Evolutionary conservation across 1,140 invertebrate species (phyloP).

Genomic region (Dendrolimus punctatus): DNA sequence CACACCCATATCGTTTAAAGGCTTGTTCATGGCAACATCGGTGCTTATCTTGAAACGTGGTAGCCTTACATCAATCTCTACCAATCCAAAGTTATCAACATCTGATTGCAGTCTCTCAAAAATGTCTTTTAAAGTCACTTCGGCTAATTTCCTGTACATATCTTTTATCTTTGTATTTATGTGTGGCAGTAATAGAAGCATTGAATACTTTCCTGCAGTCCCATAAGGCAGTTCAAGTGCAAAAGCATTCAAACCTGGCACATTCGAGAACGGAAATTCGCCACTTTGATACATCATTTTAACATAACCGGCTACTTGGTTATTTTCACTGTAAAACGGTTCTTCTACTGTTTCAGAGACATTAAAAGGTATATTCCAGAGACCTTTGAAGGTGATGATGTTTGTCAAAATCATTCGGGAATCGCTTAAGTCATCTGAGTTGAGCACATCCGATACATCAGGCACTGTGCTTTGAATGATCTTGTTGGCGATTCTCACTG

Average conservation of each 20-base stretch:
- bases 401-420: constrained; percentile 83
- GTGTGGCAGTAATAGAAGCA: constrained; percentile 46
- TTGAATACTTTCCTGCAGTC: constrained; percentile 45
- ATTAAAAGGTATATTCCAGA: constrained; percentile 83
- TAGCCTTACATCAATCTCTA: constrained; percentile 76
- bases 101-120: constrained; percentile 62
- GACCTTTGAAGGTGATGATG: constrained; percentile 87
- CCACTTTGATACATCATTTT: constrained; percentile 75
- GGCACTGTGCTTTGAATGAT: constrained; percentile 45
- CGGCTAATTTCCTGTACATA: constrained; percentile 36
- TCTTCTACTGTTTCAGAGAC: constrained; percentile 70
- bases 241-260: constrained; percentile 69
- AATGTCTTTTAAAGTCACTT: constrained; percentile 33
- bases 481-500: constrained; percentile 37
- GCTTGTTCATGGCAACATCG: constrained; percentile 74
- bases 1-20: constrained; percentile 79
- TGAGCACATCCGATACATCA: constrained; percentile 46
- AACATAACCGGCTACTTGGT: constrained; percentile 63
- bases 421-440: constrained; percentile 63
- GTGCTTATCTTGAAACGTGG: constrained; percentile 81
- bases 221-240: constrained; percentile 73
- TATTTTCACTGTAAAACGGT: constrained; percentile 72
- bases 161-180: constrained; percentile 30
- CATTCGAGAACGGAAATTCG: constrained; percentile 63
- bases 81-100: constrained; percentile 53